A percentile compares a stretch with the other conserved stretches of the same genome.
Evolutionary conservation across 2,888 invertebrate species (phyloP).

Genomic region (Sepioteuthis lessoniana): DNA sequence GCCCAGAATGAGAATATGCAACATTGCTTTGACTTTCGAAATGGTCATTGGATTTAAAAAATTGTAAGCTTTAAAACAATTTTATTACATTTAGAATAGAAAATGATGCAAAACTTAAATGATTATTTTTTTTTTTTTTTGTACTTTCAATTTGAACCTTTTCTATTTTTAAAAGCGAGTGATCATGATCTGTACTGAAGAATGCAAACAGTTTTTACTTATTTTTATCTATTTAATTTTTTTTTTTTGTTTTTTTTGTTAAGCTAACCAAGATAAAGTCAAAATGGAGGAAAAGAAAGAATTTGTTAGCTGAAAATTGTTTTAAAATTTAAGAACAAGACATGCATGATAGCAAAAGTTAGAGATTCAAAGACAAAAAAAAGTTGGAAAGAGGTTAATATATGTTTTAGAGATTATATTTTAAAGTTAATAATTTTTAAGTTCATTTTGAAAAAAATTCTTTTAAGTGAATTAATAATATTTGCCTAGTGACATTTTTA

Average conservation of each 20-base stretch:
- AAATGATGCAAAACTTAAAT: not conserved
- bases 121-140: not conserved
- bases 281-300: not conserved
- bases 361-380: not conserved
- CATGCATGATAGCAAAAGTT: not conserved
- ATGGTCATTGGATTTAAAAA: not conserved
- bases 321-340: not conserved
- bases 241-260: too few relatives aligned
- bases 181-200: slow-evolving; percentile 21
- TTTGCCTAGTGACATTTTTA: not conserved
- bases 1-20: not conserved
- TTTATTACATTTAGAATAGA: not conserved
- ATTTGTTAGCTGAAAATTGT: not conserved
- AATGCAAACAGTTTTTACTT: not conserved
- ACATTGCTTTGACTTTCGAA: not conserved
- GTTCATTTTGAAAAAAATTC: not conserved
- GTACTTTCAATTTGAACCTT: not conserved
- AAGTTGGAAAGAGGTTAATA: not conserved
- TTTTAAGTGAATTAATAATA: not conserved
- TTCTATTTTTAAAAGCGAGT: not conserved
- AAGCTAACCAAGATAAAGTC: not conserved
- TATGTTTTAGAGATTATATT: not conserved
- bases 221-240: too few relatives aligned
- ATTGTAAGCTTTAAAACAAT: not conserved
- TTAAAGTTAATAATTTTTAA: too few relatives aligned